Base-by-base conservation (phyloP, 2,888 invertebrate species). In the Cephus pygmeus region DNA sequence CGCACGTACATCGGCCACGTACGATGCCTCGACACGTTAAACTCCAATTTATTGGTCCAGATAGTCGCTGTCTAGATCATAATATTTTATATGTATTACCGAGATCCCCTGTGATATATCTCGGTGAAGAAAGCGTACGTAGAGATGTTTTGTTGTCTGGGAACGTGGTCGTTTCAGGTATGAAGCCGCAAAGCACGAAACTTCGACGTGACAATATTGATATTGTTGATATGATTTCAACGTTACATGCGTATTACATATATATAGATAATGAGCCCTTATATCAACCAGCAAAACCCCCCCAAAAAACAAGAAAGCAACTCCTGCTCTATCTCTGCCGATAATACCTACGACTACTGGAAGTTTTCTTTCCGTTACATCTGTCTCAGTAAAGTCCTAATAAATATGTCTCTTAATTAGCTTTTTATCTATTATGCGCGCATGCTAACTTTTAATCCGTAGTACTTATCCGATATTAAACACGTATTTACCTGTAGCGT, bases 321-420 rank as follows among this genome's bases (percentile, higher is more conserved):
- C 81, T 84, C 81, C 85, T 76, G 83, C 85, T 86, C 81, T 83
- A 56, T 80, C 80, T 86, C 83, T 87, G 83, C 80, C 83, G 82
- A 83, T 74, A 80, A 84, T 80, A 82, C 85, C 80, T 80, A 83
- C 79, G 82, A 82, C 81, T 80, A 81, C 80, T 81, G 83, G 85
- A 88, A 85, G 87, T 87, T 85, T 82, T 87, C 85, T 87, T 89
- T 88, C 89, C 90, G 87, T 90, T 91, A 89, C 91, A 90, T 91
- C 91, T 91, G 91, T 91, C 91, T 91, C 91, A 89, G 87, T 88
- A 87, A 88, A 89, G 86, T 85, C 85, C 83, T 88, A 86, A 83
- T 85, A 82, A 84, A 82, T 81, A 83, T 82, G 80, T 83, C 85
- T 88, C 84, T 82, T 75, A 79, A 83, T 82, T 82, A 84, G 85